Evolutionary conservation across 2,888 invertebrate genomes (phyloP), one percentile per base, ranked within the genome.

Genomic region (Magallana nippona): DNA sequence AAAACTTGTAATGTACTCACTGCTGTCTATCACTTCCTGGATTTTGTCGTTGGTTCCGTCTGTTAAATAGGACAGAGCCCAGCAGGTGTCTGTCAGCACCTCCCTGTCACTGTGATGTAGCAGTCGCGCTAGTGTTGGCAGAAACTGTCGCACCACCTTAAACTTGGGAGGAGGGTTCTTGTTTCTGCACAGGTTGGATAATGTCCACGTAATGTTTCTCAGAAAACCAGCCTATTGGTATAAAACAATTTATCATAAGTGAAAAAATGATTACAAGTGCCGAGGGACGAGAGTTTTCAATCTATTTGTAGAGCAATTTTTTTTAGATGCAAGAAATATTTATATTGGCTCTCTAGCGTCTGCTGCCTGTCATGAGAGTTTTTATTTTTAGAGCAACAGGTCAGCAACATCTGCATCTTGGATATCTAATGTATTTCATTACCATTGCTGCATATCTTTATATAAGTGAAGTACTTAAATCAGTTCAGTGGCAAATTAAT

Each of bases 41-140:
- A 98, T 98, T 92, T 97, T 97, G 71, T 97, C 97, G 93, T 98
- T 98, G 15, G 97, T 96, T 0, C 98, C 98, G 93, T 99, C 98
- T 0, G 98, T 98, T 1, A 98, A 95, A 94, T 99, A 99, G 0
- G 98, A 98, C 0, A 99, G 94, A 0, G 98, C 98, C 98, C 98
- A 99, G 93, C 98, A 98, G 0, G 97, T 96, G 94, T 99, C 98
- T 77, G 97, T 97, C 95, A 95, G 94, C 5, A 98, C 96, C 92
- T 98, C 97, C 80, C 95, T 95, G 93, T 98, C 98, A 0, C 94
- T 92, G 85, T 96, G 95, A 63, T 95, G 95, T 56, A 98, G 94
- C 10, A 99, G 94, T n/a, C 96, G 95, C 0, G 97, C 96, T 8
- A 99, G 95, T 78, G 96, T 95, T 0, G 98, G 97, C 86, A 98